These are phyloP conservation scores for Drosophila paranaensis DNA, from an alignment of 2,888 invertebrate genomes.

Conservation along the genomic window DNA sequence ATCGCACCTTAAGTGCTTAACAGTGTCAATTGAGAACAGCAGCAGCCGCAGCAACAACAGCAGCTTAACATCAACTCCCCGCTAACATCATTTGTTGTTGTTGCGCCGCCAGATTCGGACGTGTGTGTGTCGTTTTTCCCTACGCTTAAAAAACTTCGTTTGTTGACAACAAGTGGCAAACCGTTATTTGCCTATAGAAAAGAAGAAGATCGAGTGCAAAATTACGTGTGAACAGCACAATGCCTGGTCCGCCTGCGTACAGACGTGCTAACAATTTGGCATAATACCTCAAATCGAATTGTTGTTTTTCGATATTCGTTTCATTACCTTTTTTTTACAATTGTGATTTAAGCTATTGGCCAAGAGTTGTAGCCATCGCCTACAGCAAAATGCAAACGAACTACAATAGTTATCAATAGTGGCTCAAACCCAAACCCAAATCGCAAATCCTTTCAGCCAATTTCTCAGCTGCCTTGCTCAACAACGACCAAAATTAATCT, in stretches of 20 bases:
- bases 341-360: conserved; percentile 33
- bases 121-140: conserved; percentile 11
- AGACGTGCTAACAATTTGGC: conserved; percentile 32
- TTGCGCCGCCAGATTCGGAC: conserved; percentile 51
- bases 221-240: conserved; percentile 8
- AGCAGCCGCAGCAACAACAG: conserved; percentile 52
- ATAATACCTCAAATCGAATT: conserved; percentile 30
- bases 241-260: conserved; percentile 21
- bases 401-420: conserved; percentile 18
- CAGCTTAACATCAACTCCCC: conserved; percentile 44
- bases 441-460: conserved; percentile 29
- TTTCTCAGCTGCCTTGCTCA: conserved; percentile 31
- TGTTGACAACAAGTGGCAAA: conserved; percentile 37
- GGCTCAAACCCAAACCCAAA: conserved; percentile 12
- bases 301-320: background rate
- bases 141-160: conserved; percentile 20
- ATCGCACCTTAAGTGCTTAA: conserved; percentile 35
- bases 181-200: conserved; percentile 42
- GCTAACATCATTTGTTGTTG: conserved; percentile 49
- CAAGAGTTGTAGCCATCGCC: conserved; percentile 6
- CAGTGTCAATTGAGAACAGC: conserved; percentile 44
- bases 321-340: background rate
- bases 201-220: background rate
- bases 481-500: conserved; percentile 22
- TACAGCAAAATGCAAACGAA: conserved; percentile 45